Evolutionary conservation across 2,113 vertebrate genomes (phyloP), one percentile per base, ranked within the genome.

Genomic region (Colistium nudipinnis): DNA sequence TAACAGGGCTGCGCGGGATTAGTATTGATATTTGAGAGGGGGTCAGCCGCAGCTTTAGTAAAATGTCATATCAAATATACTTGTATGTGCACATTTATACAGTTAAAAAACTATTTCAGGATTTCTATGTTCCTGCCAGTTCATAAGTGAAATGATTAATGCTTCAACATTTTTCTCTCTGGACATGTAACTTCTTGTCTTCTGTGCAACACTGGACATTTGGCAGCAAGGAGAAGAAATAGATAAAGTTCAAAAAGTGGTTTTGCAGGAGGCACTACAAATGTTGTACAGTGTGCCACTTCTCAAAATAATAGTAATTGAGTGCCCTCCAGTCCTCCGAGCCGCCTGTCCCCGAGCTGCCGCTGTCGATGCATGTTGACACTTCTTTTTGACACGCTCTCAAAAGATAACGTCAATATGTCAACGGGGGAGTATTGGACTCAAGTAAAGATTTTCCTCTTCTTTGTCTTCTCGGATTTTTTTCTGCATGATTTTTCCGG

Each of bases 351-450:
- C 39, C 27, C 19, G 41, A 19, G 45, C 56, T 52, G 63, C 41
- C 27, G 24, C 20, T 41, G 19, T 65, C 48, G 20, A 24, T 24
- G 22, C 30, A 14, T 35, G 9, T 49, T 31, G 76, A 52, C 30
- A 19, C 51, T n/a, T 43, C 24, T 19, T 19, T 31, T 38, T 31
- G 30, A 61, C 56, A 22, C 63, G 13, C 27, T 68, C n/a, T 44
- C 33, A 72, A 48, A 69, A 28, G 59, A 61, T 36, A 19, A 39
- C 47, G 28, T 70, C 63, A 63, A 63, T 65, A 20, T 47, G 38
- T 49, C 60, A 53, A 56, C 11, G 28, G 22, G n/a, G 20, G 30
- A 61, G 62, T 8, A 7, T 2, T 4, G 25, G 43, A 33, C 36
- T 38, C 31, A 19, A 41, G n/a, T 30, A 6, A 45, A 69, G 60